A percentile compares a stretch with the other conserved stretches of the same genome.
Evolutionary conservation across 2,888 invertebrate genomes (phyloP).

Genomic region (Xestia ashworthii): DNA sequence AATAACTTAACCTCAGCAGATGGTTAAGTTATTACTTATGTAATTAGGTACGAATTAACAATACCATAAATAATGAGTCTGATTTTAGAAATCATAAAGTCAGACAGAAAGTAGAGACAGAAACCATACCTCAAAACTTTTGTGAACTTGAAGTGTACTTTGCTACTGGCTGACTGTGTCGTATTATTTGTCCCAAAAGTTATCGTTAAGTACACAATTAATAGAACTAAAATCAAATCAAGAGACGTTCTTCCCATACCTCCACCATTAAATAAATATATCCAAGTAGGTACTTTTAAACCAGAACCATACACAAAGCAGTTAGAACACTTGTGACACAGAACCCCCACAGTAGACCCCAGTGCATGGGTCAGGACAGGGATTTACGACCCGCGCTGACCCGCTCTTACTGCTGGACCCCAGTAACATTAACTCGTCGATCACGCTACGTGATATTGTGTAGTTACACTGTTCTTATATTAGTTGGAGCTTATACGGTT

Average conservation of each 20-base stretch:
- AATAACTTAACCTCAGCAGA: too few relatives aligned
- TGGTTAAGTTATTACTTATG: not conserved
- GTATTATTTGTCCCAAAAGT: not conserved
- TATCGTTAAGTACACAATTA: not conserved
- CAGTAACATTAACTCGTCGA: conserved; percentile 8
- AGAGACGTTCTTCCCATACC: not conserved
- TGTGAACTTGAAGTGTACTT: not conserved
- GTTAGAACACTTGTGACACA: not conserved
- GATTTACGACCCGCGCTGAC: conserved; percentile 21
- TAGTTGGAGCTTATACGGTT: not conserved
- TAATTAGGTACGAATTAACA: not conserved
- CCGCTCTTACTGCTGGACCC: conserved; percentile 1
- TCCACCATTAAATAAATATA: not conserved
- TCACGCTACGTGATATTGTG: conserved; percentile 37
- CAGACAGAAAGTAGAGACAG: too few relatives aligned
- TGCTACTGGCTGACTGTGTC: not conserved
- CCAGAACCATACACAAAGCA: not conserved
- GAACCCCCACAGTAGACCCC: not conserved
- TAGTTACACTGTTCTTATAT: conserved; percentile 18
- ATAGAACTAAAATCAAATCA: not conserved
- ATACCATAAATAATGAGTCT: too few relatives aligned
- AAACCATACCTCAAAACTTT: not conserved
- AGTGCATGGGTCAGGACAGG: conserved; percentile 7
- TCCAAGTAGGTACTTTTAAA: not conserved
- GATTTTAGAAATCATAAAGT: too few relatives aligned